Evolutionary conservation across 2,888 invertebrate species (phyloP), one percentile per base, ranked within the genome.

Genomic region (Aquatica leii): DNA sequence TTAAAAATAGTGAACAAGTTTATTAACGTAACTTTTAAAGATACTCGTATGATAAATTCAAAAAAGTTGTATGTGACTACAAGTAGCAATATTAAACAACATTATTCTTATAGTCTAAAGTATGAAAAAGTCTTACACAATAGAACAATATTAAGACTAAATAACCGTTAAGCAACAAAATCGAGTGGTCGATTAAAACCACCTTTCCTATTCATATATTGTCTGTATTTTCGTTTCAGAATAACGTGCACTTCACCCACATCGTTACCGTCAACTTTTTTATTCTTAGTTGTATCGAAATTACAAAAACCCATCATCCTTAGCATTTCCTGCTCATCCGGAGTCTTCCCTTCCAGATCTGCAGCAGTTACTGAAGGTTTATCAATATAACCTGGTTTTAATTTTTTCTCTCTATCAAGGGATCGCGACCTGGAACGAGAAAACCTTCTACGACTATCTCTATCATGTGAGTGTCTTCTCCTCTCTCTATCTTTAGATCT

Each of bases 121-220:
- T 24, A 24, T 24, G 24, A 24, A 24, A 24, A 24, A 24, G 6
- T 24, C 24, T 24, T 24, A 6, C 6, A 24, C 4, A 24, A 24
- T 24, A 24, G 2, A 6, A 24, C 6, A 24, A 24, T 24, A 24
- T 24, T 24, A 24, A 24, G 2, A 24, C 24, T 24, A 24, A 24
- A 4, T 24, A 24, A 24, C 24, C 24, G 24, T 74, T 73, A 95
- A 70, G 96, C 95, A 69, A 98, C 96, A 84, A 97, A 97, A 83
- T 99, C 98, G 69, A 99, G 84, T 40, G 98, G 98, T 78, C 98
- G 87, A 83, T 99, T 99, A 83, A 99, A 99, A 58, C 98, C 99
- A 68, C 99, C 99, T 82, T 97, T 96, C 67, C 99, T 88, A 83
- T 99, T 99, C 99, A 99, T 99, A 80, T 99, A 99, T 83, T 99